Base-by-base conservation (phyloP, 2,888 invertebrate genomes). In the Dynastes grantii region DNA sequence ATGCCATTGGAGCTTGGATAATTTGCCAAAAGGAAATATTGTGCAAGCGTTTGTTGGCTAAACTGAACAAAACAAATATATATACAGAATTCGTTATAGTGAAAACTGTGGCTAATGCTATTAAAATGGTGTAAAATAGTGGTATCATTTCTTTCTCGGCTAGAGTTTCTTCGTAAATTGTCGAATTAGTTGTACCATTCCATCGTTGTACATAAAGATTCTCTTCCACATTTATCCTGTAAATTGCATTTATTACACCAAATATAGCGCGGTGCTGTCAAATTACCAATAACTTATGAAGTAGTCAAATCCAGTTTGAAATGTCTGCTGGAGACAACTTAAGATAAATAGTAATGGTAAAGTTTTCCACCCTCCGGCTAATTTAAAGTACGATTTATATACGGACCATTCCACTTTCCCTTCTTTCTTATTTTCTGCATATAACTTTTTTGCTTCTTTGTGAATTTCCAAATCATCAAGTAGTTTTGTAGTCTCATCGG, bases 11-110 rank as follows among this genome's bases (percentile, higher is more conserved):
- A 2, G 84, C 84, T 13, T 80, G 79, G 1, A 83, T 79, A 32
- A 85, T 81, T 76, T 79, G 82, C 8, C 80, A 76, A 67, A 85
- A 81, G 8, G 83, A 77, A 2, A 71, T 77, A 53, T 82, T 81
- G 58, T 85, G 85, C n/a, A 85, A 75, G 22, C 80, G 81, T 27
- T 78, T 83, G 29, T 85, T 85, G 0, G 85, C 85, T 37, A 82
- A 81, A 22, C 82, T 82, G 68, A 83, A 82, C 32, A 85, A 83
- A 64, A 80, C 78, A 58, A 85, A 84, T 75, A 85, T 84, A 4
- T 80, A 70, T 53, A 85, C 82, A 1, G 85, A 76, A 77, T 83
- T 83, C 1, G 83, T 37, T 27, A 84, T 73, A 5, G 76, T 77
- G 11, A 77, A 75, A 2, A 82, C 76, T 16, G 82, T 79, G 3